Percentiles rank a stretch among this genome's conserved stretches.
These are phyloP conservation scores for Prunella fulvescens DNA, from an alignment of 2,113 vertebrate genomes.

Conservation along the genomic window DNA sequence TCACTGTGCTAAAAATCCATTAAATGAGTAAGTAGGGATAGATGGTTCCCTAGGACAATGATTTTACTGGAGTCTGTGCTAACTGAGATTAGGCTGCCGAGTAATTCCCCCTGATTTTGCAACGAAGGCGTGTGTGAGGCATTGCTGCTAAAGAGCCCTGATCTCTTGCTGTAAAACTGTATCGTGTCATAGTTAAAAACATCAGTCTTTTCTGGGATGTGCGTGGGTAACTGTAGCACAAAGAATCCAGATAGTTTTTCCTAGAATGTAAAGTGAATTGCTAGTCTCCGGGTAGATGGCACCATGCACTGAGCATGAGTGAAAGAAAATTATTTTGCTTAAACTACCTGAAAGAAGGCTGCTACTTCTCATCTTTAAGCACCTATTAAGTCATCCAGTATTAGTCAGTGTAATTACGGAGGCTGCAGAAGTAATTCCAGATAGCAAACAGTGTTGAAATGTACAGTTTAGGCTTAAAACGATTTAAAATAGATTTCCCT, in stretches of 20 bases:
- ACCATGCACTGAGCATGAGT: not conserved
- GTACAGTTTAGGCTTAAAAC: not conserved
- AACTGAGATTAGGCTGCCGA: not conserved
- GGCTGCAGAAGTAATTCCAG: not conserved
- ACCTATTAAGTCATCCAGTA: not conserved
- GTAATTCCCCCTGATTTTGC: not conserved
- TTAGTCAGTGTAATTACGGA: not conserved
- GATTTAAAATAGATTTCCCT: not conserved
- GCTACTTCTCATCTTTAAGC: not conserved
- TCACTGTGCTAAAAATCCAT: not conserved
- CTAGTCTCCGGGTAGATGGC: not conserved
- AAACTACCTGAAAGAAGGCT: not conserved
- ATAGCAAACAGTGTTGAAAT: not conserved
- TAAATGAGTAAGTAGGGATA: not conserved
- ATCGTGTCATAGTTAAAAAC: not conserved
- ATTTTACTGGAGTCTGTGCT: not conserved
- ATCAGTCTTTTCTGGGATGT: not conserved
- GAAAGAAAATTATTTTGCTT: not conserved
- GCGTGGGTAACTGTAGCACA: not conserved
- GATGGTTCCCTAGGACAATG: not conserved
- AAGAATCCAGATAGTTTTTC: not conserved
- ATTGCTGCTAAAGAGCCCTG: not conserved
- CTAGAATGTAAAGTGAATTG: not conserved
- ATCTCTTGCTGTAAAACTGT: not conserved
- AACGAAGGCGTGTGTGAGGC: accelerated